Evolutionary conservation across 2,113 vertebrate genomes (phyloP).

Genomic region (Brachirus orientalis): DNA sequence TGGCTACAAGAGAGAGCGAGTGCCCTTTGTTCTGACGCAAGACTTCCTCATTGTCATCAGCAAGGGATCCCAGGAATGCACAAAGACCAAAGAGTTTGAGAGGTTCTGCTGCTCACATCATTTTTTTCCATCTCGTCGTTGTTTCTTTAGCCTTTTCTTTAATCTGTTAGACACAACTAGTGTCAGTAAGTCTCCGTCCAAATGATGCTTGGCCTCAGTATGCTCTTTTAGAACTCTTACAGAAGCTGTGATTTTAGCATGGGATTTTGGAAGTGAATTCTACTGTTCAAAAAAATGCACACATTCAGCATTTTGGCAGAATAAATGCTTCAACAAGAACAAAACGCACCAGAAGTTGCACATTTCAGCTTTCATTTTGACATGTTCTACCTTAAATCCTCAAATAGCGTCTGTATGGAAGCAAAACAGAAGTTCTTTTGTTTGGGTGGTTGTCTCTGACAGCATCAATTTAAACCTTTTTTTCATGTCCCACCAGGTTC

Average conservation of each 20-base stretch:
- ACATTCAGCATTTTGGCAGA: no score
- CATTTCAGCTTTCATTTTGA: no score
- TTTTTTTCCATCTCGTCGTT: background rate
- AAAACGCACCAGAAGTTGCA: no score
- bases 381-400: no score
- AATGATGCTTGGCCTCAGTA: background rate
- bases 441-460: background rate
- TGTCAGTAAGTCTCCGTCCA: background rate
- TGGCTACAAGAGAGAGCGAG: conserved; percentile 97
- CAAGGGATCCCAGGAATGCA: conserved; percentile 97
- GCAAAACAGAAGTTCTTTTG: background rate
- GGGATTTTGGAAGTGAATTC: no score
- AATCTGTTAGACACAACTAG: background rate
- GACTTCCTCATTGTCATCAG: conserved; percentile 99
- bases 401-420: background rate
- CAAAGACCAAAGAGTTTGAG: conserved; percentile 98
- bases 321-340: no score
- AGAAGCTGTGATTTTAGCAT: no score
- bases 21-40: conserved; percentile 97
- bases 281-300: no score
- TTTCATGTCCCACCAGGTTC: conserved; percentile 80
- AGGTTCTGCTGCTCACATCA: conserved; percentile 80
- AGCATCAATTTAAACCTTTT: background rate
- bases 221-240: background rate
- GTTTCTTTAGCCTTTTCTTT: background rate